Conservation (phyloP, 2,888 invertebrate genomes). For the Trichogramma dendrolimi region DNA sequence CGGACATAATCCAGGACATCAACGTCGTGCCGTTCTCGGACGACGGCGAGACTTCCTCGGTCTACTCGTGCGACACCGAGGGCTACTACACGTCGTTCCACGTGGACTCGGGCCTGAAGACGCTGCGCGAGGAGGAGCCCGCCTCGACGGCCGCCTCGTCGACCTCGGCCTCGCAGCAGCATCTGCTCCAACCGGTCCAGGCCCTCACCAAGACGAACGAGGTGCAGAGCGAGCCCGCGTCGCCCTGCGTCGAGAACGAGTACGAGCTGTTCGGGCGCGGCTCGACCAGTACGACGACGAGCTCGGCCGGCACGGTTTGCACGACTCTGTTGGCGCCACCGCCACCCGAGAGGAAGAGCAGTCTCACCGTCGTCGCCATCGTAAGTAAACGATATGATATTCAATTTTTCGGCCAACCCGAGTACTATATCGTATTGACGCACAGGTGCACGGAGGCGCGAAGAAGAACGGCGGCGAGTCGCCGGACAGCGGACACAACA, state of each 20-base stretch:
- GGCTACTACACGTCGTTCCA: constrained; percentile 98
- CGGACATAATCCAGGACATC: constrained; percentile 75
- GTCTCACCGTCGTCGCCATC: constrained; percentile 53
- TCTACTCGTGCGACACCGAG: constrained; percentile 94
- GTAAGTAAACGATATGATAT: constrained; percentile 31
- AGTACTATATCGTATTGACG: background rate
- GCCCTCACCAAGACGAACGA: constrained; percentile 64
- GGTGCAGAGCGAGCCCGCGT: constrained; percentile 63
- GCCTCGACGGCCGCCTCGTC: constrained; percentile 33
- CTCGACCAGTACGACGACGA: constrained; percentile 85
- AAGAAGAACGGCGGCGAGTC: constrained; percentile 66
- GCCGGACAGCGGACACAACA: constrained; percentile 77
- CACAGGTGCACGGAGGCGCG: constrained; percentile 45
- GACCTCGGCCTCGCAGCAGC: constrained; percentile 67
- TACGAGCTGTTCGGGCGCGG: constrained; percentile 89
- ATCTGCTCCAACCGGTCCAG: constrained; percentile 62
- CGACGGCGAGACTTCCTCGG: constrained; percentile 83
- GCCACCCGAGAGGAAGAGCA: constrained; percentile 79
- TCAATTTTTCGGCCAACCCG: background rate
- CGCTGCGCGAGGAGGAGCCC: constrained; percentile 72
- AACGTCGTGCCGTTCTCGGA: constrained; percentile 58
- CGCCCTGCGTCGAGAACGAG: constrained; percentile 76
- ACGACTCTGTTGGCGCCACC: constrained; percentile 77
- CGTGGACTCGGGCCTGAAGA: constrained; percentile 88
- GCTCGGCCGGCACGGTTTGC: constrained; percentile 85